Percentiles rank a stretch among this genome's conserved stretches.
These are phyloP conservation scores for Drosophila mojavensis DNA, from an alignment of 1,140 invertebrate genomes.

Conservation along the genomic window DNA sequence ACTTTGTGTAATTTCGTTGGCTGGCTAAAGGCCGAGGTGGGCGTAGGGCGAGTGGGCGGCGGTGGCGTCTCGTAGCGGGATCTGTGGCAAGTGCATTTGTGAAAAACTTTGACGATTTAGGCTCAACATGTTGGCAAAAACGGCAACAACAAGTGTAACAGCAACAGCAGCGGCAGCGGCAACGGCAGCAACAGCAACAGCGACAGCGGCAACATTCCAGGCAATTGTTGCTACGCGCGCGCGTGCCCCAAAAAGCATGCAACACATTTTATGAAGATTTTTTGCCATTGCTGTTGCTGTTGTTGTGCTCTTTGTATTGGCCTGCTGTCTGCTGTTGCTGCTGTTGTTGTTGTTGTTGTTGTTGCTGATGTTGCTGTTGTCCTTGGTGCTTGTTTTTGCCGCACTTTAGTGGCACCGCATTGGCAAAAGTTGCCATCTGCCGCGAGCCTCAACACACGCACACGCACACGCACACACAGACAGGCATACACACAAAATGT, in stretches of 20 bases:
- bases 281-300: slow-evolving; percentile 12
- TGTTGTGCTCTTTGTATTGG: slow-evolving; percentile 16
- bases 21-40: slow-evolving; percentile 7
- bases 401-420: slow-evolving; percentile 75
- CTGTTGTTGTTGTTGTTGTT: not conserved
- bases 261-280: slow-evolving; percentile 71
- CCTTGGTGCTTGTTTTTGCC: slow-evolving; percentile 65
- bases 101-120: slow-evolving; percentile 82
- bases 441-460: slow-evolving; percentile 56
- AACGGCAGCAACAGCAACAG: slow-evolving; percentile 19
- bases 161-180: slow-evolving; percentile 12
- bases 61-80: slow-evolving; percentile 20
- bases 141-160: slow-evolving; percentile 42
- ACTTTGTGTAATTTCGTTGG: slow-evolving; percentile 76
- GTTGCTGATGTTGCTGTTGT: slow-evolving; percentile 7
- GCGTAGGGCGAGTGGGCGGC: not conserved
- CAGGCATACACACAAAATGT: slow-evolving; percentile 58
- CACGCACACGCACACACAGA: slow-evolving; percentile 35
- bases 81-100: slow-evolving; percentile 77
- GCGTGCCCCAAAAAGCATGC: slow-evolving; percentile 57
- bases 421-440: slow-evolving; percentile 74
- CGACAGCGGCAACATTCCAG: slow-evolving; percentile 45
- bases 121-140: slow-evolving; percentile 75
- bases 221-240: slow-evolving; percentile 61
- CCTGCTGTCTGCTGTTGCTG: slow-evolving; percentile 22